Conservation (phyloP, 2,888 invertebrate genomes). For the Argynnis bischoffii region DNA sequence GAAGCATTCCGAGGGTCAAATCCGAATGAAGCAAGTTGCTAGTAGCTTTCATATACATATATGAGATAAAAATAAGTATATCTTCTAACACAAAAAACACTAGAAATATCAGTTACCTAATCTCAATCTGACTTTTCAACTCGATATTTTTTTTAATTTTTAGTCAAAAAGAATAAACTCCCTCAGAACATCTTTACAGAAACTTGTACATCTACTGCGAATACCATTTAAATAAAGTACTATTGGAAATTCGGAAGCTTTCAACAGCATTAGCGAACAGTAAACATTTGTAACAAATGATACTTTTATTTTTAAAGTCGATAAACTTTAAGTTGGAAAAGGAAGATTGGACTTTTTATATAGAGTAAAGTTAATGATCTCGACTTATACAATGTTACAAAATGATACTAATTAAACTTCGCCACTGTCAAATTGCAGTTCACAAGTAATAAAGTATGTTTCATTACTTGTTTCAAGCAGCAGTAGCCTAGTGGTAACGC, state of each 20-base stretch:
- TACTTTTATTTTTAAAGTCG: constrained; percentile 32
- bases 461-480: too few relatives aligned
- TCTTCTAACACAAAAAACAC: too few relatives aligned
- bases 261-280: constrained; percentile 32
- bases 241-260: constrained; percentile 29
- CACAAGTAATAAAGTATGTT: too few relatives aligned
- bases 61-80: too few relatives aligned
- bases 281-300: constrained; percentile 28
- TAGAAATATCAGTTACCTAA: neutral
- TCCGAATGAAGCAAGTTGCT: too few relatives aligned
- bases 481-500: too few relatives aligned
- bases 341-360: constrained; percentile 5
- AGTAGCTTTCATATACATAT: too few relatives aligned
- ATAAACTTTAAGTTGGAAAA: constrained; percentile 21
- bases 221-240: constrained; percentile 29
- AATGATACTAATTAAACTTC: neutral
- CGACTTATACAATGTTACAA: neutral
- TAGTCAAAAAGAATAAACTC: constrained; percentile 5
- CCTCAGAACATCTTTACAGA: constrained; percentile 18
- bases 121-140: neutral
- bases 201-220: constrained; percentile 21
- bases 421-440: too few relatives aligned
- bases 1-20: too few relatives aligned
- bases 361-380: constrained; percentile 7
- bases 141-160: constrained; percentile 14